Base-by-base conservation (phyloP, 2,797 vertebrate genomes). In the Sebastes kiyomatsui region DNA sequence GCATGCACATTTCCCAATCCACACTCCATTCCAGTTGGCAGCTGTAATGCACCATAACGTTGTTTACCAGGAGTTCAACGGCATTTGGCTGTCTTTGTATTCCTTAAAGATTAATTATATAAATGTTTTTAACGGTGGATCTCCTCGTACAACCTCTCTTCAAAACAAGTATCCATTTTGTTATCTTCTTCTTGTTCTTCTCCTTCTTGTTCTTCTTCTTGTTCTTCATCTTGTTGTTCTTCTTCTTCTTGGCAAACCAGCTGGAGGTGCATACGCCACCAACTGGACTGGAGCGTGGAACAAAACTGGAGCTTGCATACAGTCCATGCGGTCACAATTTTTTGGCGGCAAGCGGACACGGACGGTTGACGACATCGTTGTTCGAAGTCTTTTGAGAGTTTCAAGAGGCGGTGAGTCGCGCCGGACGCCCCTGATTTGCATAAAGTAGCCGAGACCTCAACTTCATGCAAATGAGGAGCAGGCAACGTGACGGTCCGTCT, bases 241-340 rank as follows among this genome's bases (percentile, higher is more conserved):
- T 0, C 35, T 42, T 16, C 38, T 42, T 42, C 13, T 42, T 42
- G 38, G 13, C 38, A 16, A 42, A 42, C 38, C 23, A 58, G 12
- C 0, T 46, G 0, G 0, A 56, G 22, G 12, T 14, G 6, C 23
- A 7, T 16, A 27, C 2, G 2, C 23, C 55, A 58, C 23, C 55
- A 58, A 16, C 55, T 58, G 13, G 54, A 56, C n/a, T 13, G 54
- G 22, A 56, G 22, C 12, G 22, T 56, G 14, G 38, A 42, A 42
- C 42, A 0, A 12, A 23, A 56, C 54, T 25, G 0, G 11, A 55
- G 54, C 38, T 0, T 1, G 38, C 0, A 1, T 42, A 42, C 38
- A 42, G 5, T 18, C 42, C 42, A 46, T 0, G 42, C 0, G 6
- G 6, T 46, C 42, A 46, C 42, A 46, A 46, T 46, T 18, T 46